Evolutionary conservation across 1,140 invertebrate genomes (phyloP), one percentile per base, ranked within the genome.

Genomic region (Drosophila sp.): DNA sequence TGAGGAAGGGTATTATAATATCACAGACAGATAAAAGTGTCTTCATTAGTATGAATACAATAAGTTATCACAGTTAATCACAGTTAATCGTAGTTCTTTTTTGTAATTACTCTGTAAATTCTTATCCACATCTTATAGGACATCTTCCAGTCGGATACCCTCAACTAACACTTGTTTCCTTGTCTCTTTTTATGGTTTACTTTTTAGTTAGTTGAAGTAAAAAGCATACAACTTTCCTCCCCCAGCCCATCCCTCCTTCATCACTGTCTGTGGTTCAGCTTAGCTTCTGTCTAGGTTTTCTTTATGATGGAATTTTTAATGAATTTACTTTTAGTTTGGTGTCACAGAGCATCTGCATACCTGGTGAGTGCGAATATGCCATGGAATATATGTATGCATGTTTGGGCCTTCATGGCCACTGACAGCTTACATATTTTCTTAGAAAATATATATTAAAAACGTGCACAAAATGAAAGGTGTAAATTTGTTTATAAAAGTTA

Each of bases 251-350:
- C 8, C 7, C 11, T 8, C 29, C 18, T 46, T 43, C 56, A 36
- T 27, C 58, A 13, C 1, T 43, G 63, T 77, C 59, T 65, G 54
- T 36, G 46, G 46, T 50, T 53, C 34, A 36, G 27, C 32, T 72
- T 50, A 32, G 38, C 51, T 48, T 32, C 46, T 64, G 69, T 66
- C 66, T 51, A 80, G 73, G 69, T 74, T 73, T 87, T 82, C 64
- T 82, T 82, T 76, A 87, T 78, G 83, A 87, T 87, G 83, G 83
- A 89, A 89, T 79, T 89, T 87, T 87, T 87, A 87, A 87, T 87
- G 82, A 86, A 87, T 87, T 86, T 86, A 86, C 82, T 86, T 86
- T 86, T 89, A 89, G 83, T 76, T 72, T 62, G 77, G 78, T 79
- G 75, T 82, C 82, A 82, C 71, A 78, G 41, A 76, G 70, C 74